These are phyloP conservation scores for Euclidia mi DNA, from an alignment of 2,888 invertebrate genomes.

Conservation along the genomic window DNA sequence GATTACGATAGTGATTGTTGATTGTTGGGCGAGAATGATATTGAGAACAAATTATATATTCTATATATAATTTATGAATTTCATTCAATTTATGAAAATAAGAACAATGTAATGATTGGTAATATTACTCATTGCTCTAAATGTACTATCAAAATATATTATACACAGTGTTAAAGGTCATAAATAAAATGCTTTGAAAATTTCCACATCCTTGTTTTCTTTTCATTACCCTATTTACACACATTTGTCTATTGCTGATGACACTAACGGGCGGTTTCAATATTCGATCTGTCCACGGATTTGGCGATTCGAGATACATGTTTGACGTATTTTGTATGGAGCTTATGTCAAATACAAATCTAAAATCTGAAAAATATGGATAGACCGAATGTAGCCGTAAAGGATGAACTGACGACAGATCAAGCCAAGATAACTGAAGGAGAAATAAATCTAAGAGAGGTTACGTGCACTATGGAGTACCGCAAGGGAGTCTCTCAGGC, in stretches of 20 bases:
- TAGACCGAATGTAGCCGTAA: too few relatives aligned
- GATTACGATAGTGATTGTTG: constrained; percentile 87
- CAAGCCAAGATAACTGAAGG: too few relatives aligned
- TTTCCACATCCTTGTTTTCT: constrained; percentile 83
- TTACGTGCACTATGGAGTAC: too few relatives aligned
- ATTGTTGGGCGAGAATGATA: constrained; percentile 87
- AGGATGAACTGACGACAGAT: too few relatives aligned
- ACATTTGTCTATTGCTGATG: constrained; percentile 9
- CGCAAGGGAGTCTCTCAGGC: too few relatives aligned
- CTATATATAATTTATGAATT: constrained; percentile 88
- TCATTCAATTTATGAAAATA: constrained; percentile 88
- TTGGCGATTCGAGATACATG: too few relatives aligned
- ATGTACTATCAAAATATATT: constrained; percentile 91
- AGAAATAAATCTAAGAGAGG: too few relatives aligned
- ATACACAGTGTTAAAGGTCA: constrained; percentile 90
- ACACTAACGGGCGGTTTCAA: too few relatives aligned
- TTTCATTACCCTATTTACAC: constrained; percentile 55
- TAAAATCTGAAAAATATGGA: too few relatives aligned
- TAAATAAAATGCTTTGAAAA: constrained; percentile 90
- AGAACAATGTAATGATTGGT: constrained; percentile 90
- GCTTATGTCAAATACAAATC: too few relatives aligned
- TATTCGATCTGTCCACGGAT: too few relatives aligned
- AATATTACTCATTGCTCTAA: constrained; percentile 91
- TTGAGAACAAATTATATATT: constrained; percentile 85
- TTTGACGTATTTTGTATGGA: too few relatives aligned